phyloP scores from a whole-genome alignment of 2,113 vertebrate species.

The Tragelaphus imberbis region DNA sequence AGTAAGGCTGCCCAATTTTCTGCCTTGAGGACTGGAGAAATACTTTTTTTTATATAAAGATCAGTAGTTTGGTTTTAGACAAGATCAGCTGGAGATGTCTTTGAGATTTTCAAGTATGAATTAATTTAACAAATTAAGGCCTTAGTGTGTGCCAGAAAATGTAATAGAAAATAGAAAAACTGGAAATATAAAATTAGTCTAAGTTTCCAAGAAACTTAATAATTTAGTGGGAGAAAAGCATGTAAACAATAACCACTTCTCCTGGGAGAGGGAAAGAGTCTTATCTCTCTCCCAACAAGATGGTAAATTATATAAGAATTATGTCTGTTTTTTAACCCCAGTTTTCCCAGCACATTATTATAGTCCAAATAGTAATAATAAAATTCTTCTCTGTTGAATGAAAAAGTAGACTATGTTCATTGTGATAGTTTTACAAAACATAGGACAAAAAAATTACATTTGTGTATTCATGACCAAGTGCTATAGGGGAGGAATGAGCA shows the following conservation, averaged over 20 bases:
- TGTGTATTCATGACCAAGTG: neutral
- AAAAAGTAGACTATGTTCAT: neutral
- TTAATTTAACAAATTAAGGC: neutral
- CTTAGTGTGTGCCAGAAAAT: neutral
- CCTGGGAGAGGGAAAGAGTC: neutral
- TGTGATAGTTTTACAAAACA: neutral
- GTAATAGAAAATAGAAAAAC: neutral
- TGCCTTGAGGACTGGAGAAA: neutral
- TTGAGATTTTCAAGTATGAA: neutral
- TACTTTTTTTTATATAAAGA: neutral
- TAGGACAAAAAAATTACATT: neutral
- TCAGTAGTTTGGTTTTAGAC: neutral
- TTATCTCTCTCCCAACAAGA: neutral
- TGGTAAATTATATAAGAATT: neutral
- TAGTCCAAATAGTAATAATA: neutral
- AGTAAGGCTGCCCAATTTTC: neutral
- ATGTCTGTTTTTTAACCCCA: neutral
- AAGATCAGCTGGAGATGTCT: neutral
- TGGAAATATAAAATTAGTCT: neutral
- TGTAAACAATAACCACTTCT: neutral
- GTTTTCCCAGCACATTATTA: neutral
- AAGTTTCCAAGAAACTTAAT: neutral
- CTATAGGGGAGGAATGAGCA: neutral
- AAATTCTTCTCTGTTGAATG: neutral
- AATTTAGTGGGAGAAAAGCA: neutral